Evolutionary conservation across 2,113 vertebrate species (phyloP).

Genomic region (Etheostoma cragini): DNA sequence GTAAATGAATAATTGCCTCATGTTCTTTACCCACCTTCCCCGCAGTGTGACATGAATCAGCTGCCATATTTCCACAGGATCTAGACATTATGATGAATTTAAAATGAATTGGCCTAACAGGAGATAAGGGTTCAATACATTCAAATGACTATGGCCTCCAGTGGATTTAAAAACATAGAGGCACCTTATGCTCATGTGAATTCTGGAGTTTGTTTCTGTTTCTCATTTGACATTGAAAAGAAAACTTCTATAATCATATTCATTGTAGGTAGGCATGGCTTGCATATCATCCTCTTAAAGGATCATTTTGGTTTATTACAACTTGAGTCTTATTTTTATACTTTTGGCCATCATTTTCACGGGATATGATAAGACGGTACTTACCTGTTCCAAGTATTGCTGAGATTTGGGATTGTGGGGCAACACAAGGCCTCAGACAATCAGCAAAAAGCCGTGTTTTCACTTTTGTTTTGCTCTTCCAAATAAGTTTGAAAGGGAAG

Average conservation of each 20-base stretch:
- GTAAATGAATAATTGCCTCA: constrained; percentile 31
- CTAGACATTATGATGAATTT: not conserved
- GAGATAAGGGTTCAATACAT: not conserved
- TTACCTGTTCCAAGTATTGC: not conserved
- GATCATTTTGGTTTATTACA: not conserved
- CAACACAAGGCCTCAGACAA: not conserved
- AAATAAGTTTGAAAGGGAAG: not conserved
- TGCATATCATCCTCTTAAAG: not conserved
- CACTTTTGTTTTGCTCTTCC: not conserved
- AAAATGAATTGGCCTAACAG: not conserved
- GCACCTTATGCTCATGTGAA: not conserved
- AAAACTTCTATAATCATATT: not conserved
- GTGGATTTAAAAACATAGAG: not conserved
- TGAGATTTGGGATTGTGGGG: not conserved
- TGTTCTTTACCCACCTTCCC: not conserved
- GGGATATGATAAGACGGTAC: not conserved
- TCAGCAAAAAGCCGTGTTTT: constrained; percentile 5
- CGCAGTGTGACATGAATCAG: constrained; percentile 34
- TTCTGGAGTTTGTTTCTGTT: not conserved
- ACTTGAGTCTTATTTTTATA: not conserved
- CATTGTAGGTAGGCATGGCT: not conserved
- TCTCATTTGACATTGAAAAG: not conserved
- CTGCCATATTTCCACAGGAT: not conserved
- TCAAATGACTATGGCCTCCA: not conserved
- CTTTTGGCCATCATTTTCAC: not conserved